phyloP scores from a whole-genome alignment of 1,140 invertebrate genomes.

The Papilio helenus region DNA sequence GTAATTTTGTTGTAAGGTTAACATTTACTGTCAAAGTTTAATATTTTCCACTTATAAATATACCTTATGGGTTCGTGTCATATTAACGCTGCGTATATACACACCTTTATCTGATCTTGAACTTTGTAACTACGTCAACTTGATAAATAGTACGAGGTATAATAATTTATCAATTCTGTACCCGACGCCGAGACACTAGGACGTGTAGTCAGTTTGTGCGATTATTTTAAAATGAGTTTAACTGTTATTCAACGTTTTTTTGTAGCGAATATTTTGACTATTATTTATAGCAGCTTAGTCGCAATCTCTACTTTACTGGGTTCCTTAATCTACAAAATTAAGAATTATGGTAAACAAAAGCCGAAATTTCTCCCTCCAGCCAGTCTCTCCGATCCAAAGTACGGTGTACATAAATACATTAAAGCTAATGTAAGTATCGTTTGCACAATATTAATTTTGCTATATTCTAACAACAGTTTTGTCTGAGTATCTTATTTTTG shows the following conservation, averaged over 20 bases:
- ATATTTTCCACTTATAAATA: too few relatives aligned
- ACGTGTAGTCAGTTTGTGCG: neutral
- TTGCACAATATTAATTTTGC: neutral
- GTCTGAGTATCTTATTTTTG: neutral
- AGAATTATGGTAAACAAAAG: conserved; percentile 34
- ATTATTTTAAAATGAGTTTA: conserved; percentile 24
- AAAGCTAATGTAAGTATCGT: conserved; percentile 43
- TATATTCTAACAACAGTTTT: neutral
- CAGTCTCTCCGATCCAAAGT: conserved; percentile 34
- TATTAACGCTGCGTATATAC: too few relatives aligned
- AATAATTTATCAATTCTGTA: neutral
- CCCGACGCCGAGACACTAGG: neutral
- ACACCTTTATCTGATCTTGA: neutral
- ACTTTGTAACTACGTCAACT: neutral
- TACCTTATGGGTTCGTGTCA: too few relatives aligned
- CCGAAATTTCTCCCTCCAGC: conserved; percentile 31
- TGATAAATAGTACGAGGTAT: neutral
- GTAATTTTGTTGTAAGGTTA: too few relatives aligned
- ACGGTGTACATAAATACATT: conserved; percentile 42
- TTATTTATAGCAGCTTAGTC: conserved; percentile 5
- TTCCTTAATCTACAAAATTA: conserved; percentile 37
- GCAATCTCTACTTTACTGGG: neutral
- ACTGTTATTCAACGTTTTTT: conserved; percentile 22
- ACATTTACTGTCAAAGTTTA: too few relatives aligned
- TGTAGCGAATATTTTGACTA: conserved; percentile 4